These are phyloP conservation scores for Tolmerus cingulatus DNA, from an alignment of 2,888 invertebrate genomes.

Conservation along the genomic window DNA sequence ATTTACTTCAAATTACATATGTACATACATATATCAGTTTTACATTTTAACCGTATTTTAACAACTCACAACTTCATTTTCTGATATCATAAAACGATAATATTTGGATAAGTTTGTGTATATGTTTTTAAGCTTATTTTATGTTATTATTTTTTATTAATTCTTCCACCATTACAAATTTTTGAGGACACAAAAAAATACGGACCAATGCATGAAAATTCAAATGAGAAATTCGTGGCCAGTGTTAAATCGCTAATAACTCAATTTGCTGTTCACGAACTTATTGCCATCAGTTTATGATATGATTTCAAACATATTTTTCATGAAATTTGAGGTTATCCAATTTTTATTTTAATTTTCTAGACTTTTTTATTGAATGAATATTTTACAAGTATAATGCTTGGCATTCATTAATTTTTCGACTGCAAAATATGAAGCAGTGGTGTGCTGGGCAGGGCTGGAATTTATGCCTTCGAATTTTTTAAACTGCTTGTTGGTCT, in stretches of 20 bases:
- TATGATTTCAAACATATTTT: not conserved
- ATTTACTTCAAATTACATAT: not conserved
- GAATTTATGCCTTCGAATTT: not conserved
- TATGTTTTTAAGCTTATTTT: too few species aligned
- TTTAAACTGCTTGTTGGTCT: not conserved
- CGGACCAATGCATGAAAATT: not conserved
- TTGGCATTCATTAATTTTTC: not conserved
- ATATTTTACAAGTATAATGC: not conserved
- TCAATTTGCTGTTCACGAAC: not conserved
- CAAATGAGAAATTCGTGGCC: not conserved
- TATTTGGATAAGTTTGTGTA: too few species aligned
- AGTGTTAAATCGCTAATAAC: not conserved
- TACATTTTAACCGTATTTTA: too few species aligned
- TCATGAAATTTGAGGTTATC: not conserved
- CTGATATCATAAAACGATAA: too few species aligned
- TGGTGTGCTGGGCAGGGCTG: not conserved
- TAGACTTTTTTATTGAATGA: not conserved
- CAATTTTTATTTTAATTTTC: not conserved
- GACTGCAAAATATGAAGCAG: not conserved
- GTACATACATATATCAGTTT: not conserved
- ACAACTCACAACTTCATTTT: too few species aligned
- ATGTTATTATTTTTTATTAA: too few species aligned
- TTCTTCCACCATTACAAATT: not conserved
- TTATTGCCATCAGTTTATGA: not conserved
- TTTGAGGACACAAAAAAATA: not conserved